Evolutionary conservation across 2,113 vertebrate genomes (phyloP).

Genomic region (Pseudorasbora parva): DNA sequence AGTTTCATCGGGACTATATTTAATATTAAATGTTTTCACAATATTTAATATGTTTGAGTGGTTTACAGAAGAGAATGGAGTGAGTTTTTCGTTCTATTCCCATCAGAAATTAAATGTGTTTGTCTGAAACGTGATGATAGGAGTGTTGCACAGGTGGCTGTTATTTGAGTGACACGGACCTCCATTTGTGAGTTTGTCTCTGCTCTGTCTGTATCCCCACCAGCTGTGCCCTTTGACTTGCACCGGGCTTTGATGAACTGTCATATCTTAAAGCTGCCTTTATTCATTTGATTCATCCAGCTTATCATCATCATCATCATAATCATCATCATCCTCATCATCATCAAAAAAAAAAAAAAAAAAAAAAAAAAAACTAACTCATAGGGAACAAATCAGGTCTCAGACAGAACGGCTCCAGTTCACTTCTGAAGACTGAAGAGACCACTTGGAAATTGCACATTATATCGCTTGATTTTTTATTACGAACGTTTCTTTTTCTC

Average conservation of each 20-base stretch:
- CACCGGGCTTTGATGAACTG: constrained; percentile 73
- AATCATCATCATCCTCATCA: constrained; percentile 57
- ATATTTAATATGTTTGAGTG: neutral
- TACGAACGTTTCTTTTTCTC: neutral
- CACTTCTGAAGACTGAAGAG: constrained; percentile 2
- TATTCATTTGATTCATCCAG: constrained; percentile 62
- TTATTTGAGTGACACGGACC: constrained; percentile 27
- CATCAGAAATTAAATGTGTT: constrained; percentile 63
- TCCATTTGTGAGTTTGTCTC: constrained; percentile 44
- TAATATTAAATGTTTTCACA: neutral
- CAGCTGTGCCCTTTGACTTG: constrained; percentile 75
- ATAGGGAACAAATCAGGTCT: neutral
- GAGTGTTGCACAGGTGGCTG: constrained; percentile 23
- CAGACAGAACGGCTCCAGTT: neutral
- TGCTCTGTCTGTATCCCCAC: constrained; percentile 54
- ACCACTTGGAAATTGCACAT: constrained; percentile 6
- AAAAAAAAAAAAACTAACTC: constrained; percentile 36
- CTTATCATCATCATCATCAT: constrained; percentile 56
- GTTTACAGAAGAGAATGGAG: no score
- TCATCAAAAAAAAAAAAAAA: constrained; percentile 48
- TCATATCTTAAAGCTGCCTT: constrained; percentile 66
- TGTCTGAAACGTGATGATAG: neutral
- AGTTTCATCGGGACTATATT: neutral
- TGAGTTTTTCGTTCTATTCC: constrained; percentile 49
- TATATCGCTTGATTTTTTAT: neutral